These are phyloP conservation scores for Carposina sasakii DNA, from an alignment of 1,140 invertebrate genomes.

Conservation along the genomic window DNA sequence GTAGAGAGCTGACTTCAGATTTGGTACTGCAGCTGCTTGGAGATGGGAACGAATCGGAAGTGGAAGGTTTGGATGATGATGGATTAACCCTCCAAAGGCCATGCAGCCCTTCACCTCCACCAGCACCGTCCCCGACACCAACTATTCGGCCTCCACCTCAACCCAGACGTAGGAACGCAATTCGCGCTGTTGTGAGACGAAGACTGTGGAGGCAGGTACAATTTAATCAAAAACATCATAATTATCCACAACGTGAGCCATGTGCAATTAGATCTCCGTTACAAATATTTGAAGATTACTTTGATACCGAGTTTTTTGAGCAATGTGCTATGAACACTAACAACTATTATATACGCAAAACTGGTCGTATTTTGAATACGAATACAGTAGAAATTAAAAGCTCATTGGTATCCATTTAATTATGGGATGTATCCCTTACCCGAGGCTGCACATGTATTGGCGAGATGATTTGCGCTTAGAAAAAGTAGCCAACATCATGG, in stretches of 20 bases:
- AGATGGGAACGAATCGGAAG: neutral
- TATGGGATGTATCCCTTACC: slow-evolving; percentile 26
- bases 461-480: slow-evolving; percentile 13
- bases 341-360: slow-evolving; percentile 12
- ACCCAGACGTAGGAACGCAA: neutral
- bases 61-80: neutral
- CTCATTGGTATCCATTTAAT: slow-evolving; percentile 14
- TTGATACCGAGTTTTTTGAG: slow-evolving; percentile 15
- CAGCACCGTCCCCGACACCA: neutral
- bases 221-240: neutral
- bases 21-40: neutral
- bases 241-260: neutral
- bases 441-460: slow-evolving; percentile 27
- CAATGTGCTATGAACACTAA: slow-evolving; percentile 7
- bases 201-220: neutral
- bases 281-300: slow-evolving; percentile 16
- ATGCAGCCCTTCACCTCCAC: neutral
- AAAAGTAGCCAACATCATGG: slow-evolving; percentile 15
- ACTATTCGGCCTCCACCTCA: neutral
- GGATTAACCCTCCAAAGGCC: neutral
- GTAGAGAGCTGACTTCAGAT: neutral
- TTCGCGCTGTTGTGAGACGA: neutral
- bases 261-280: neutral
- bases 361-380: slow-evolving; percentile 10
- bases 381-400: slow-evolving; percentile 13